Evolutionary conservation across 1,140 invertebrate genomes (phyloP).

Genomic region (Eupeodes corollae): DNA sequence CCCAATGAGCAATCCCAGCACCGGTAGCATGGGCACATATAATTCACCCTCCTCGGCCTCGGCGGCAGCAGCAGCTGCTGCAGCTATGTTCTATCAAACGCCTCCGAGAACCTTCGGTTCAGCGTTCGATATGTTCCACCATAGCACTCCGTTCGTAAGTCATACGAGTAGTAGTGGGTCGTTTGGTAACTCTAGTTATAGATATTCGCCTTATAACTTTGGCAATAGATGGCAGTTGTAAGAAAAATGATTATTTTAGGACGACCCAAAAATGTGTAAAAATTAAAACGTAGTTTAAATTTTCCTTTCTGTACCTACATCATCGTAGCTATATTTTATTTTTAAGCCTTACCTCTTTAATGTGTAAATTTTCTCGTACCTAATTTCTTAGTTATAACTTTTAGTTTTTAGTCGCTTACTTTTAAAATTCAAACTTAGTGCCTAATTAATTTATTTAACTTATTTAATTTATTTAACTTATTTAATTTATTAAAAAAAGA

Average conservation of each 20-base stretch:
- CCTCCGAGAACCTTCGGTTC: conserved; percentile 32
- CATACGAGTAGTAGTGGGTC: conserved; percentile 17
- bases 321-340: no score
- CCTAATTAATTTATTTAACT: conserved; percentile 14
- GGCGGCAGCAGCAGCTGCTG: conserved; percentile 15
- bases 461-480: conserved; percentile 24
- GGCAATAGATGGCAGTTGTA: conserved; percentile 37
- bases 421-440: conserved; percentile 18
- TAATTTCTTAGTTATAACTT: not conserved
- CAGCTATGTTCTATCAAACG: conserved; percentile 35
- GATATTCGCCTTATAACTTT: conserved; percentile 34
- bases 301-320: not conserved
- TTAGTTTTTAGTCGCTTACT: conserved; percentile 5
- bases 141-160: conserved; percentile 33
- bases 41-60: conserved; percentile 17
- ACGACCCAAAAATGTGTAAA: not conserved
- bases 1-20: conserved; percentile 16
- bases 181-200: conserved; percentile 34
- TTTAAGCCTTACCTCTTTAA: no score
- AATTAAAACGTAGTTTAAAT: not conserved
- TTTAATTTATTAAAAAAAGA: conserved; percentile 15
- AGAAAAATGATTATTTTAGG: not conserved
- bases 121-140: conserved; percentile 37
- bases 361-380: not conserved
- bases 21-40: conserved; percentile 24